Evolutionary conservation across 2,797 vertebrate species (phyloP).

Genomic region (Hippopotamyrus pictus): DNA sequence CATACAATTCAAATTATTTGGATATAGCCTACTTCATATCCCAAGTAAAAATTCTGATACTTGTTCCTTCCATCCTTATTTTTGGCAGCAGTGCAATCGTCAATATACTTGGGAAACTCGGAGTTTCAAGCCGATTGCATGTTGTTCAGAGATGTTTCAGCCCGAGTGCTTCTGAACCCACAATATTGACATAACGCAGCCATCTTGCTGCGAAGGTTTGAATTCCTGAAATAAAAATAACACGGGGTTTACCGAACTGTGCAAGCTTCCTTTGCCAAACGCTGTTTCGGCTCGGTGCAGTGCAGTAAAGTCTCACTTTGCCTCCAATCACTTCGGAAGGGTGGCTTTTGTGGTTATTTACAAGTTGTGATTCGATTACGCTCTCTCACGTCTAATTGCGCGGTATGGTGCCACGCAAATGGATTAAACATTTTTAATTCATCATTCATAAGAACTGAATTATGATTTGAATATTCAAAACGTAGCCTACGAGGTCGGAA

Average conservation of each 20-base stretch:
- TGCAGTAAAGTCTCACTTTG: not conserved
- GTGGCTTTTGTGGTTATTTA: not conserved
- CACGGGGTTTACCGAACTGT: slow-evolving; percentile 67
- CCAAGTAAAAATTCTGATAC: not conserved
- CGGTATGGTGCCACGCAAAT: not conserved
- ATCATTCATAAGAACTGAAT: not conserved
- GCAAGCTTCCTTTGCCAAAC: slow-evolving; percentile 57
- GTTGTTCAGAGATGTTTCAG: not conserved
- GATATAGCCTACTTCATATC: not conserved
- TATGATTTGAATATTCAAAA: not conserved
- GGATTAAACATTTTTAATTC: not conserved
- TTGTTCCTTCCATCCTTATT: not conserved
- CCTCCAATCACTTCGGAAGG: not conserved
- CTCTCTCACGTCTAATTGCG: not conserved
- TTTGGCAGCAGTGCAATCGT: not conserved
- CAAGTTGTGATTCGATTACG: not conserved
- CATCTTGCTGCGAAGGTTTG: slow-evolving; percentile 57
- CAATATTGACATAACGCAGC: slow-evolving; percentile 61
- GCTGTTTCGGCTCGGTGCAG: not conserved
- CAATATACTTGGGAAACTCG: not conserved
- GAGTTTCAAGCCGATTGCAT: not conserved
- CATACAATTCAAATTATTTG: not conserved
- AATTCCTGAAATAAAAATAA: slow-evolving; percentile 58
- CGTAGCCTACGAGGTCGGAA: not conserved
- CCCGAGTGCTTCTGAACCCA: slow-evolving; percentile 56